Conservation (phyloP, 2,113 vertebrate genomes). For the Pachycephala philippinensis region DNA sequence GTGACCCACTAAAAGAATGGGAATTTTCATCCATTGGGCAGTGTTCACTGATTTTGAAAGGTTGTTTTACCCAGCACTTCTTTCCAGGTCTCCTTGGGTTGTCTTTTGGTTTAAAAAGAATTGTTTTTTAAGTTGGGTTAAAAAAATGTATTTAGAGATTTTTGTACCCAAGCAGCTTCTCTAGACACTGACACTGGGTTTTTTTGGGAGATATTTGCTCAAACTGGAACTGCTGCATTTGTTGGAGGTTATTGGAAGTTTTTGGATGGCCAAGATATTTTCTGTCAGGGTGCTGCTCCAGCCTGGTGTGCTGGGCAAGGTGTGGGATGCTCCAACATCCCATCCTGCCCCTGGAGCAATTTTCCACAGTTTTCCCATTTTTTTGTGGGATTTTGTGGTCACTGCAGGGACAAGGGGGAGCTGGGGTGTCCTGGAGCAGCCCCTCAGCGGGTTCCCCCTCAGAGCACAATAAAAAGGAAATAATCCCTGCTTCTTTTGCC, state of each 20-base stretch:
- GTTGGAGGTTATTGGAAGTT: rapidly evolving
- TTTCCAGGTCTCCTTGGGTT: neutral
- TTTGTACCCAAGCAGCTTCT: neutral
- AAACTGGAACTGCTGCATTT: neutral
- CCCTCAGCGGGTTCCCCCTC: neutral
- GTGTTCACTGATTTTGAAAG: neutral
- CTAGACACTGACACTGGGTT: rapidly evolving
- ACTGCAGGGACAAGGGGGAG: rapidly evolving
- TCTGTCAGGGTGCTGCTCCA: neutral
- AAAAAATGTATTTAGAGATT: neutral
- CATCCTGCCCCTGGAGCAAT: neutral
- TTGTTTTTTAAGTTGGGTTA: neutral
- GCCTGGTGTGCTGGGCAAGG: neutral
- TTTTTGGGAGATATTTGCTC: neutral
- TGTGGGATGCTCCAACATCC: neutral
- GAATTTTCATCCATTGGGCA: neutral
- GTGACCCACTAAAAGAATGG: neutral
- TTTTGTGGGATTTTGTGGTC: neutral
- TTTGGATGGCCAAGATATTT: neutral
- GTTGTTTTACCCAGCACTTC: neutral
- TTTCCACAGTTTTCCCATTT: neutral
- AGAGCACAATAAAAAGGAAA: neutral
- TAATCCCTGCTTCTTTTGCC: neutral
- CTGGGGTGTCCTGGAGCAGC: neutral
- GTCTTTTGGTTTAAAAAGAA: neutral